phyloP scores from a whole-genome alignment of 2,888 invertebrate species.

The Serripes groenlandicus region DNA sequence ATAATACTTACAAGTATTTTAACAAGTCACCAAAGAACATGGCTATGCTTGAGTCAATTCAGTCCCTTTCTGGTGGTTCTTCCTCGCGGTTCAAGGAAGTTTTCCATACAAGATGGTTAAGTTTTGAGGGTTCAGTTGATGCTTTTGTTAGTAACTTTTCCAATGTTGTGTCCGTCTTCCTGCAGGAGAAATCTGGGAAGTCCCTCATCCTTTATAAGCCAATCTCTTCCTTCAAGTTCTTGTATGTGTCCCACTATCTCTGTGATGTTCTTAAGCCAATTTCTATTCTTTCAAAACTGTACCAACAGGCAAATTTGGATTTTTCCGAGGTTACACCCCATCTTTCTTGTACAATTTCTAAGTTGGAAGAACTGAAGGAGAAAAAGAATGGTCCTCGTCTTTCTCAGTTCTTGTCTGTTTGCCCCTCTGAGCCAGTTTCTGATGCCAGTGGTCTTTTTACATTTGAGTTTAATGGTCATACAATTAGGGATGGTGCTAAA shows the following conservation, averaged over 20 bases:
- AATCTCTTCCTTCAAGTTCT: conserved; percentile 53
- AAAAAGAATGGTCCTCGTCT: conserved; percentile 31
- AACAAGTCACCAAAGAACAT: conserved; percentile 51
- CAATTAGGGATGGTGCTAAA: conserved; percentile 55
- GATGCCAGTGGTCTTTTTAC: conserved; percentile 46
- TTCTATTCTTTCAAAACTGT: conserved; percentile 55
- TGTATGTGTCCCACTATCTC: conserved; percentile 58
- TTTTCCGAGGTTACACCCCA: conserved; percentile 60
- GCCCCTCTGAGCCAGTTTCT: conserved; percentile 39
- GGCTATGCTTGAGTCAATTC: conserved; percentile 28
- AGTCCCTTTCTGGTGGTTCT: conserved; percentile 12
- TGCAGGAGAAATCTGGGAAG: conserved; percentile 53
- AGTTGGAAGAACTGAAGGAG: conserved; percentile 13
- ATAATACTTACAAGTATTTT: conserved; percentile 58
- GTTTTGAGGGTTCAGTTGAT: conserved; percentile 62
- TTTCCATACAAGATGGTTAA: conserved; percentile 50
- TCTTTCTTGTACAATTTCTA: conserved; percentile 42
- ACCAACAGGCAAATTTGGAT: conserved; percentile 51
- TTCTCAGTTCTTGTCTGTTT: conserved; percentile 31
- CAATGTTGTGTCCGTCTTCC: conserved; percentile 34
- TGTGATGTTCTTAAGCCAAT: conserved; percentile 57
- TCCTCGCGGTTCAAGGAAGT: conserved; percentile 19
- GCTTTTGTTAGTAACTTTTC: conserved; percentile 40
- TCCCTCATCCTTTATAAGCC: conserved; percentile 47
- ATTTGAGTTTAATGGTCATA: conserved; percentile 63